phyloP scores from a whole-genome alignment of 2,113 vertebrate species.

The Semnornis frantzii region DNA sequence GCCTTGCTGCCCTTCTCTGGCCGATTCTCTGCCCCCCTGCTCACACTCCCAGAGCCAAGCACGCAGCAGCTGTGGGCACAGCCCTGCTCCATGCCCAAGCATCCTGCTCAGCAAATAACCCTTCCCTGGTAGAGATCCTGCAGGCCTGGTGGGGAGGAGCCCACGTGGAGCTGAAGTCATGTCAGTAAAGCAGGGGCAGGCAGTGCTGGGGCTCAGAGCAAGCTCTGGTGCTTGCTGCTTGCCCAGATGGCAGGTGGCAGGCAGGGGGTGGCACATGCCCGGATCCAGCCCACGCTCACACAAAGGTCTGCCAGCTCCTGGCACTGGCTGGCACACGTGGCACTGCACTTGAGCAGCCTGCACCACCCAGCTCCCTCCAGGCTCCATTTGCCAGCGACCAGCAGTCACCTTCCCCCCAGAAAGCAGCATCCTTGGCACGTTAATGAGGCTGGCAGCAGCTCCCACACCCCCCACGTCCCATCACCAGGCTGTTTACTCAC shows the following conservation, averaged over 20 bases:
- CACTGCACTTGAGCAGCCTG: neutral
- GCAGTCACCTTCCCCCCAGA: neutral
- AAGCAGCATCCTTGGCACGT: neutral
- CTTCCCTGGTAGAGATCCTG: neutral
- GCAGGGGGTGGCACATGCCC: neutral
- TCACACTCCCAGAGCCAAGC: fast-evolving
- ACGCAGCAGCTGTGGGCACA: neutral
- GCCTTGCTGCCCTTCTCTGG: no score
- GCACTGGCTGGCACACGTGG: neutral
- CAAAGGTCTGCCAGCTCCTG: neutral
- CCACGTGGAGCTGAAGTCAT: neutral
- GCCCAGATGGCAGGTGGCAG: neutral
- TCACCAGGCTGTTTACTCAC: neutral
- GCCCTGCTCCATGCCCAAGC: fast-evolving
- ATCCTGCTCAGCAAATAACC: neutral
- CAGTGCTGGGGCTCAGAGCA: neutral
- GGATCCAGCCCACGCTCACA: neutral
- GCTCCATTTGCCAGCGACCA: neutral
- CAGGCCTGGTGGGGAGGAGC: neutral
- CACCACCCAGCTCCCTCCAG: neutral
- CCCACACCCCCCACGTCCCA: neutral
- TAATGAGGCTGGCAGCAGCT: neutral
- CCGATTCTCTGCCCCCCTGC: no score
- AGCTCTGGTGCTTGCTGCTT: neutral
- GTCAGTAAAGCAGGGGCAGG: neutral